Conservation (phyloP, 2,888 invertebrate genomes). For the Xanthorhoe designata region DNA sequence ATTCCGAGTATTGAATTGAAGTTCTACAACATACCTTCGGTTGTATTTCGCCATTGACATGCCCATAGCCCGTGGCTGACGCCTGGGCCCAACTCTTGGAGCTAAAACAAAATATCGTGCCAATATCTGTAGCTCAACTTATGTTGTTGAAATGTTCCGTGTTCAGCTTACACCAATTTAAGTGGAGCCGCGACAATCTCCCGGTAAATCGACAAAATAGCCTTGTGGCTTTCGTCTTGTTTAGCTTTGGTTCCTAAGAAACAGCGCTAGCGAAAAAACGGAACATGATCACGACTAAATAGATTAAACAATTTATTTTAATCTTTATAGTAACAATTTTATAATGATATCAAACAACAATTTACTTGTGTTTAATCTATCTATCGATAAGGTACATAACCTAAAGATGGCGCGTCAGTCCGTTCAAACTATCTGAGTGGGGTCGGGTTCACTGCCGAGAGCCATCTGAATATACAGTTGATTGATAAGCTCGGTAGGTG, state of each 20-base stretch:
- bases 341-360: neutral
- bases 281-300: too few species aligned
- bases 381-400: neutral
- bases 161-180: too few species aligned
- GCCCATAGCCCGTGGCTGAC: conserved; percentile 11
- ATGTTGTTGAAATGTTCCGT: too few species aligned
- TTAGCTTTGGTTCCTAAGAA: neutral
- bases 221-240: neutral
- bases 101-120: too few species aligned
- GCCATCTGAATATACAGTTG: conserved; percentile 1
- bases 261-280: too few species aligned
- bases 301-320: too few species aligned
- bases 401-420: conserved; percentile 9
- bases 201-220: neutral
- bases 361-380: neutral
- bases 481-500: neutral
- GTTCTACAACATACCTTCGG: conserved; percentile 30
- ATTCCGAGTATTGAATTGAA: conserved; percentile 34
- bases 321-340: too few species aligned
- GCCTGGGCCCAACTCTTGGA: neutral
- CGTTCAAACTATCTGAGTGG: conserved; percentile 13
- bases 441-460: conserved; percentile 10
- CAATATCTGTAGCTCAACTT: too few species aligned
- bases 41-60: conserved; percentile 27
- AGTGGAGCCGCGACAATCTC: too few species aligned